Base-by-base conservation (phyloP, 2,888 invertebrate genomes). In the Odontothrips loti region DNA sequence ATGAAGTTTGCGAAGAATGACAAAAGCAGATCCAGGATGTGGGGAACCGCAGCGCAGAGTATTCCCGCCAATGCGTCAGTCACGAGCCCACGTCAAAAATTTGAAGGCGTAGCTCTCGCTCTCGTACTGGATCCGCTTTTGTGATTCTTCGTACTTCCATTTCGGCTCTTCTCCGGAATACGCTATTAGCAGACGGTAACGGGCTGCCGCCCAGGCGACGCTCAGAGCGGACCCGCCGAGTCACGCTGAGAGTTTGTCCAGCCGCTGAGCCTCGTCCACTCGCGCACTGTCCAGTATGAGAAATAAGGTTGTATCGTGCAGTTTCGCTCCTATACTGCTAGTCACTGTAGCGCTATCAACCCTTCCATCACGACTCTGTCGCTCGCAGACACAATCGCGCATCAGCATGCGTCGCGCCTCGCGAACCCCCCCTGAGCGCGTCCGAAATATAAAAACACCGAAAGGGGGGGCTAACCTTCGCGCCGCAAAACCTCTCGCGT, bases 321-420 rank as follows among this genome's bases (percentile, higher is more conserved):
- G 34, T 43, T 43, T 6, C 15, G 6, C 58, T 58, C 17, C 58
- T 58, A 27, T 43, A 10, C 68, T 75, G 68, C 68, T 23, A 75
- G 68, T 75, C 68, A 75, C 68, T 23, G 68, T 75, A 1, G 12
- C 68, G 34, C 23, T 27, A 27, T 75, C 68, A 75, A 75, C 68
- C 68, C 68, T 75, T 75, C 27, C 68, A 27, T 23, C 68, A 27
- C 23, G 68, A 11, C 68, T 27, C 23, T 27, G 68, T 27, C 68
- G 27, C 68, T 75, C 23, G 68, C 68, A 75, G 68, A 58, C 17
- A 58, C 58, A 58, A 58, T 58, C 58, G 58, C 15, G 58, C 58
- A 58, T 58, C 58, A 58, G 58, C 58, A 58, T 58, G 58, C 58
- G 58, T 58, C 58, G 58, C 58, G 58, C 58, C 58, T 58, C 58